Percentiles rank a stretch among this genome's conserved stretches.
phyloP scores from a whole-genome alignment of 2,888 invertebrate genomes.

The Labia minor region DNA sequence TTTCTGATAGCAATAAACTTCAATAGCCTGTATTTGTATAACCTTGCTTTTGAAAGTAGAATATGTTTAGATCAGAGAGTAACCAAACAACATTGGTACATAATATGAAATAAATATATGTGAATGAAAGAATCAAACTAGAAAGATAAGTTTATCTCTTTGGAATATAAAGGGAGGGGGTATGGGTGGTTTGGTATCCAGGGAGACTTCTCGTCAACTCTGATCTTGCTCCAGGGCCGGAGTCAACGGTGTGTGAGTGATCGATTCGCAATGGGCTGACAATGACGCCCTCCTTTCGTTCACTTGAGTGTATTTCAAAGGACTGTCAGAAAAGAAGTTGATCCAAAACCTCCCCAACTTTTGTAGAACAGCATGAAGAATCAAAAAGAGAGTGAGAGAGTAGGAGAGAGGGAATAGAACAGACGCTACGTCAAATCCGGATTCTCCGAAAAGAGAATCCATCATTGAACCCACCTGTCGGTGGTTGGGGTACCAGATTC shows the following conservation, averaged over 20 bases:
- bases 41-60: too few relatives aligned
- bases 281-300: not conserved
- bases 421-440: too few relatives aligned
- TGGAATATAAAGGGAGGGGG: not conserved
- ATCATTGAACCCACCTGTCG: too few relatives aligned
- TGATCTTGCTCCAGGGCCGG: not conserved
- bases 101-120: not conserved
- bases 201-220: too few relatives aligned
- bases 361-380: too few relatives aligned
- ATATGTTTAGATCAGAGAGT: not conserved
- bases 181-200: not conserved
- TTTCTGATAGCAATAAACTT: too few relatives aligned
- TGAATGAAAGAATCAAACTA: not conserved
- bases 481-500: too few relatives aligned
- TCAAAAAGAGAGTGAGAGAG: too few relatives aligned
- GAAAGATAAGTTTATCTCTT: too few relatives aligned
- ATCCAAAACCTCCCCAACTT: not conserved
- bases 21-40: too few relatives aligned
- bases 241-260: slow-evolving; percentile 1
- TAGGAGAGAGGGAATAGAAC: too few relatives aligned
- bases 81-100: not conserved
- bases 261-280: not conserved
- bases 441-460: too few relatives aligned
- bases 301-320: slow-evolving; percentile 4
- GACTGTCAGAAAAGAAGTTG: not conserved